Evolutionary conservation across 2,113 vertebrate species (phyloP), one percentile per base, ranked within the genome.

Genomic region (Nymphicus hollandicus): DNA sequence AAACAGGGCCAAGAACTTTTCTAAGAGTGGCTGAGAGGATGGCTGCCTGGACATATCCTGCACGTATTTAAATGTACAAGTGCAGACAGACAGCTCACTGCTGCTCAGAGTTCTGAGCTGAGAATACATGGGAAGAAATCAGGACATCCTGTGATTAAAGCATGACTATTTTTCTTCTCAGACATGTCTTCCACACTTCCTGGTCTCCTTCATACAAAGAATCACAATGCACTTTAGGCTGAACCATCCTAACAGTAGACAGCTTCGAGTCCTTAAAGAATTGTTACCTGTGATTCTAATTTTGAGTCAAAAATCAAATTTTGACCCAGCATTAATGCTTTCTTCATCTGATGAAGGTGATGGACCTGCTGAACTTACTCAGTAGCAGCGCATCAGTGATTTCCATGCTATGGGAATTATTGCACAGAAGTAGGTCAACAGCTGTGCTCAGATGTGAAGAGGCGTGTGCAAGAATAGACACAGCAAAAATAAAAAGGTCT

Each of bases 371-470:
- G 82, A 95, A 94, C 68, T 81, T 73, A 31, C 33, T 69, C 55
- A 65, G 82, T 72, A 2, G 0, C 77, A 86, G 55, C 7, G 0
- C 50, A 95, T 81, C 79, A 95, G 76, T 71, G 86, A 71, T 93
- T 91, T 94, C 80, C 80, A 86, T 86, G 78, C 69, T 79, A 65
- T 0, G 0, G 71, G 80, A 97, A 90, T 90, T 86, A 93, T 71
- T 3, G 0, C 60, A 64, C 50, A 93, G 64, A 97, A 92, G 33
- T 88, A 83, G 93, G 93, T 95, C 83, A 97, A 97, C 88, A 96
- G 87, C 81, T 93, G 88, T 88, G 49, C 90, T 95, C 85, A 95
- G 88, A 86, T 74, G 43, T 88, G 68, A 74, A 81, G 81, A 91
- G 76, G 43, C 68, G 56, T 88, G 90, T 90, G 88, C 60, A 92